Conservation (phyloP, 2,797 vertebrate species). For the Coregonus ussuriensis region DNA sequence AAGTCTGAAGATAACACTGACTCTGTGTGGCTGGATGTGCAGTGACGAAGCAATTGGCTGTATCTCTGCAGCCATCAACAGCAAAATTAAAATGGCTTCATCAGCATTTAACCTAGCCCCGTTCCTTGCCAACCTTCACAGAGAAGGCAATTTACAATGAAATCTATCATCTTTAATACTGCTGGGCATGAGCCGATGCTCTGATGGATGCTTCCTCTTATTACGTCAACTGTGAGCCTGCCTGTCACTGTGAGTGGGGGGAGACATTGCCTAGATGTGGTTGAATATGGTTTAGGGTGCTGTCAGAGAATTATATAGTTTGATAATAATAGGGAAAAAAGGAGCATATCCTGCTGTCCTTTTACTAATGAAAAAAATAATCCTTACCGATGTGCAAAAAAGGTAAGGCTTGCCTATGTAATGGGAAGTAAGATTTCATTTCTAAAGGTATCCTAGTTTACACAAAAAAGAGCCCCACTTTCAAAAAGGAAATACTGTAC, state of each 20-base stretch:
- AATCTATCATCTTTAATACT: conserved; percentile 16
- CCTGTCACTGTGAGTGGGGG: background rate
- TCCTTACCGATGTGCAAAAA: too few relatives aligned
- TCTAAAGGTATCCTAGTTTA: background rate
- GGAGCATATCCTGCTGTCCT: too few relatives aligned
- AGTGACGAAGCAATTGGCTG: conserved; percentile 14
- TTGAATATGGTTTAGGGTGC: background rate
- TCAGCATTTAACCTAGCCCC: conserved; percentile 23
- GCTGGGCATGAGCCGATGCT: background rate
- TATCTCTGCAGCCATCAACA: conserved; percentile 5
- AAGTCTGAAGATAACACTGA: conserved; percentile 5
- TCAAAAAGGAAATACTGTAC: too few relatives aligned
- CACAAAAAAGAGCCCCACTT: too few relatives aligned
- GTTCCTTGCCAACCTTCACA: conserved; percentile 9
- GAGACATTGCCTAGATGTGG: background rate
- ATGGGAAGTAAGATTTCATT: background rate
- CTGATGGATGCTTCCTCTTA: conserved; percentile 6
- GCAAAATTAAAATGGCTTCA: conserved; percentile 23
- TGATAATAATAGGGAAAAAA: too few relatives aligned
- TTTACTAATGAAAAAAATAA: too few relatives aligned
- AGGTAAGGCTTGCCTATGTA: background rate
- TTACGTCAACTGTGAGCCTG: conserved; percentile 15
- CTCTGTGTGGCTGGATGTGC: background rate
- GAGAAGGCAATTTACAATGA: conserved; percentile 20
- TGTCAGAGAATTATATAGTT: too few relatives aligned